Percentiles rank a stretch among this genome's conserved stretches.
Conservation (phyloP, 2,888 invertebrate species). For the Escarpia spicata region DNA sequence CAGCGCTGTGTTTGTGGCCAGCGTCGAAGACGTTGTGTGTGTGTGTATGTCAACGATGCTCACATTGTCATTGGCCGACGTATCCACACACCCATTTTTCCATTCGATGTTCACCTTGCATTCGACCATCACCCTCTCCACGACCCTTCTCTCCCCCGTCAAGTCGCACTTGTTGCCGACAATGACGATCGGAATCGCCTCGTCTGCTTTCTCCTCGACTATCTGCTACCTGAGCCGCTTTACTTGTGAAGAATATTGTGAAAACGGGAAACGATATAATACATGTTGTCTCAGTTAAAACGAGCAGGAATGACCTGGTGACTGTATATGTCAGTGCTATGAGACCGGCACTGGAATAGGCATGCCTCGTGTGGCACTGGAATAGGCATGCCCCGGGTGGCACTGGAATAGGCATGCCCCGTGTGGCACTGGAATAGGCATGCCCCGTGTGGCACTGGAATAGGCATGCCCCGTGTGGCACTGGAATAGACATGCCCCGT, state of each 20-base stretch:
- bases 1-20: not conserved
- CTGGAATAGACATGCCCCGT: too few relatives aligned
- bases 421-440: too few relatives aligned
- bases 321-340: too few relatives aligned
- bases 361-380: too few relatives aligned
- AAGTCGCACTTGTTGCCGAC: constrained; percentile 38
- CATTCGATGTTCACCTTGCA: not conserved
- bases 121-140: not conserved
- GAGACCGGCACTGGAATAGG: too few relatives aligned
- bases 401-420: too few relatives aligned
- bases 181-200: constrained; percentile 91
- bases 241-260: constrained; percentile 35
- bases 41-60: not conserved
- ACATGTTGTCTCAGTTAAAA: too few relatives aligned
- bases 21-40: not conserved
- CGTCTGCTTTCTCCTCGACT: constrained; percentile 79
- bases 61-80: not conserved
- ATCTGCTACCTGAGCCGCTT: constrained; percentile 72
- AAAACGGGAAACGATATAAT: too few relatives aligned
- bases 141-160: not conserved
- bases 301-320: too few relatives aligned
- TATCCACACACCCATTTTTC: not conserved
- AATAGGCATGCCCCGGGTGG: too few relatives aligned
- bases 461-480: too few relatives aligned
- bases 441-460: too few relatives aligned